Evolutionary conservation across 2,888 invertebrate genomes (phyloP).

Genomic region (Anthrax anthrax): DNA sequence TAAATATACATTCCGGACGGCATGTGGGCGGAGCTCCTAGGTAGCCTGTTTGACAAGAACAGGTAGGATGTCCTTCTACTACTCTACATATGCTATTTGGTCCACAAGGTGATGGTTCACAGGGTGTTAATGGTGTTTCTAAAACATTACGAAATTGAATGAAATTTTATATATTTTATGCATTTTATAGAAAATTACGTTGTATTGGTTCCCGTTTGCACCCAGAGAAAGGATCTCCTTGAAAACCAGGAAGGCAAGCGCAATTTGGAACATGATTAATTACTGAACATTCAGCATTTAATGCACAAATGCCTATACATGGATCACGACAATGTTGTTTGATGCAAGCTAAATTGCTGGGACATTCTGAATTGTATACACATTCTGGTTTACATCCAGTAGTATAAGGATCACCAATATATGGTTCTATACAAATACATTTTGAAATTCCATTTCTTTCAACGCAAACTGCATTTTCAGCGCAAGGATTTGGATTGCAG

Average conservation of each 20-base stretch:
- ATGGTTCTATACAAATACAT: constrained; percentile 77
- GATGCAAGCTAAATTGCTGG: constrained; percentile 60
- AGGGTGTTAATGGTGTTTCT: constrained; percentile 42
- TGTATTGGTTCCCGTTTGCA: constrained; percentile 46
- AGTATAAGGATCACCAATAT: constrained; percentile 73
- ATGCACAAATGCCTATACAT: constrained; percentile 69
- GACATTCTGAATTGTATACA: constrained; percentile 65
- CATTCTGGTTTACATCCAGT: constrained; percentile 80
- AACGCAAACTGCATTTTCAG: constrained; percentile 67
- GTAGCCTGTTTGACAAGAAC: constrained; percentile 58
- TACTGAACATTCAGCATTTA: constrained; percentile 68
- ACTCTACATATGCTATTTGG: constrained; percentile 61
- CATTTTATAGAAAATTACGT: constrained; percentile 39
- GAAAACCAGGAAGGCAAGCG: constrained; percentile 57
- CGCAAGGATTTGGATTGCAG: constrained; percentile 70
- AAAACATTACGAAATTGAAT: background rate
- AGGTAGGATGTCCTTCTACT: constrained; percentile 56
- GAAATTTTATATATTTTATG: background rate
- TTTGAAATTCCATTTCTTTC: constrained; percentile 51
- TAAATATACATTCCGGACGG: constrained; percentile 62
- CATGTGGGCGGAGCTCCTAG: constrained; percentile 63
- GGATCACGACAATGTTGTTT: constrained; percentile 77
- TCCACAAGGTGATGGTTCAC: constrained; percentile 64
- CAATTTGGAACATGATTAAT: constrained; percentile 73
- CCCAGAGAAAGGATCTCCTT: constrained; percentile 71